Conservation (phyloP, 2,888 invertebrate species). For the Polietes domitor region DNA sequence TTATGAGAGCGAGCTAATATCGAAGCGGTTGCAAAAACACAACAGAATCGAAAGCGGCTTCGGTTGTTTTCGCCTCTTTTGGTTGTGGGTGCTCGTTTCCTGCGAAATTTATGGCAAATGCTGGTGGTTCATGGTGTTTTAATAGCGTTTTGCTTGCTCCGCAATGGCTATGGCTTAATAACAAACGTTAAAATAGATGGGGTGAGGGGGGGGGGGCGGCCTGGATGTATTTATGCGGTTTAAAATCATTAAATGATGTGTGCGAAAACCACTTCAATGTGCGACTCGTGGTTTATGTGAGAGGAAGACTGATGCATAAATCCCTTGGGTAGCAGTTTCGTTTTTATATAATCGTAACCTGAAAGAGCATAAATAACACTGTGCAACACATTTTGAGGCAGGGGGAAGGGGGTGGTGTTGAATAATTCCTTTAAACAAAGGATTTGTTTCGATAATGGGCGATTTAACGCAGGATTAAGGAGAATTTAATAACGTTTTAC, state of each 20-base stretch:
- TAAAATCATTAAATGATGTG: not conserved
- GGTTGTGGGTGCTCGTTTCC: not conserved
- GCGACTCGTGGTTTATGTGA: not conserved
- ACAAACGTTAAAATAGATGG: not conserved
- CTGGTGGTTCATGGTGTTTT: not conserved
- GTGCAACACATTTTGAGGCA: no score
- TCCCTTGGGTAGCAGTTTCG: no score
- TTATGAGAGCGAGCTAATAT: constrained; percentile 35
- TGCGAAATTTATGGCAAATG: not conserved
- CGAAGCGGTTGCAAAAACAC: not conserved
- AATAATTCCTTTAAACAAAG: no score
- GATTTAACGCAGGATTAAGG: no score
- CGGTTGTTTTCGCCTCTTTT: no score
- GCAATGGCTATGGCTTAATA: not conserved
- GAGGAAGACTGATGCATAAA: no score
- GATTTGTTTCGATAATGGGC: no score
- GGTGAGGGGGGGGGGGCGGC: no score
- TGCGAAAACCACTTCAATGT: not conserved
- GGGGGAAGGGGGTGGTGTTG: no score
- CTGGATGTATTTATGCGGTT: not conserved
- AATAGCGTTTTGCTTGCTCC: not conserved
- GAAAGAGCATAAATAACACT: no score
- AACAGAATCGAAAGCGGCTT: not conserved
- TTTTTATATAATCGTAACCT: not conserved
- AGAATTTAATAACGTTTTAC: no score